A percentile compares a stretch with the other conserved stretches of the same genome.
Evolutionary conservation across 2,797 vertebrate species (phyloP).

Genomic region (Trematomus bernacchii): DNA sequence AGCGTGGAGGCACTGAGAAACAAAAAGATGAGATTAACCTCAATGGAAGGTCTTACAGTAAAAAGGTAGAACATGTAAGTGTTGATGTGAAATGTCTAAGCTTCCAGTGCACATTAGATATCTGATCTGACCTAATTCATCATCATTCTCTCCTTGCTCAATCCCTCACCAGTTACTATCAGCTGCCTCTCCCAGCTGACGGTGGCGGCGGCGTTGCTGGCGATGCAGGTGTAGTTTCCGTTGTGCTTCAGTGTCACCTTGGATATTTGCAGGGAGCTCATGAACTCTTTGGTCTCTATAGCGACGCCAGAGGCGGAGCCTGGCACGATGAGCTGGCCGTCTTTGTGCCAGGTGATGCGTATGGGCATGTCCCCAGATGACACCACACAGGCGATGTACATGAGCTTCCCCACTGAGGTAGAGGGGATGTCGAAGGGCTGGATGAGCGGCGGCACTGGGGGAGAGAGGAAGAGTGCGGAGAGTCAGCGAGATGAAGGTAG

Average conservation of each 20-base stretch:
- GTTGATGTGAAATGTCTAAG: slow-evolving; percentile 25
- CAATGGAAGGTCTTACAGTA: neutral
- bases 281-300: slow-evolving; percentile 99
- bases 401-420: slow-evolving; percentile 97
- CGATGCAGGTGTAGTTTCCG: slow-evolving; percentile 98
- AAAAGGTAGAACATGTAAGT: slow-evolving; percentile 13
- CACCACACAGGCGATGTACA: slow-evolving; percentile 98
- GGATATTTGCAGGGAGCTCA: slow-evolving; percentile 97
- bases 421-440: slow-evolving; percentile 99
- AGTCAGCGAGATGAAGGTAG: slow-evolving; percentile 72
- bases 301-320: slow-evolving; percentile 92
- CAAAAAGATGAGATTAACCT: slow-evolving; percentile 27
- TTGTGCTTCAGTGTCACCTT: slow-evolving; percentile 98
- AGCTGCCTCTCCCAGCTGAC: slow-evolving; percentile 97
- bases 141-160: slow-evolving; percentile 13
- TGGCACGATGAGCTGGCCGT: slow-evolving; percentile 95
- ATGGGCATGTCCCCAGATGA: slow-evolving; percentile 99
- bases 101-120: slow-evolving; percentile 25
- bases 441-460: slow-evolving; percentile 95
- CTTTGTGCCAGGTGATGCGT: slow-evolving; percentile 99
- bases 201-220: slow-evolving; percentile 94
- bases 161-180: slow-evolving; percentile 93
- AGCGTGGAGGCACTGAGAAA: slow-evolving; percentile 93
- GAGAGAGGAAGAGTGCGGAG: slow-evolving; percentile 54
- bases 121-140: slow-evolving; percentile 40